Conservation (phyloP, 2,888 invertebrate species). For the Xylota sylvarum region DNA sequence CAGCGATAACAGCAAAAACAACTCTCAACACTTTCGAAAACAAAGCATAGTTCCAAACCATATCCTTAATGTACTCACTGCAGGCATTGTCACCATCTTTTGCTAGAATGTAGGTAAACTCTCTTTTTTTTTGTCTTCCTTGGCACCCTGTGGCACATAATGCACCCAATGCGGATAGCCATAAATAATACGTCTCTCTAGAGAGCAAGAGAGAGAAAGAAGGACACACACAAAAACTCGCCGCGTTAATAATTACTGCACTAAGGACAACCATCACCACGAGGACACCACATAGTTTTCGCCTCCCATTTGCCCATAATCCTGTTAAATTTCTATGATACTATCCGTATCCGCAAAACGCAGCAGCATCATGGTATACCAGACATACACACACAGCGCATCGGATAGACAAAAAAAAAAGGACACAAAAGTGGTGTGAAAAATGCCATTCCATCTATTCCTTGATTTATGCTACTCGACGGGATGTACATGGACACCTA, state of each 20-base stretch:
- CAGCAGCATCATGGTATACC: constrained; percentile 26
- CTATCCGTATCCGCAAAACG: constrained; percentile 46
- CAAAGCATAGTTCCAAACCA: constrained; percentile 60
- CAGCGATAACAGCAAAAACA: constrained; percentile 47
- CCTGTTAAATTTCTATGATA: constrained; percentile 53
- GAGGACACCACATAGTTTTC: constrained; percentile 31
- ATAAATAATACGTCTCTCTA: constrained; percentile 68
- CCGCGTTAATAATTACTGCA: constrained; percentile 73
- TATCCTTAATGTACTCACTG: constrained; percentile 73
- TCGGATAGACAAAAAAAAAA: constrained; percentile 8
- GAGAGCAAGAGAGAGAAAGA: constrained; percentile 21
- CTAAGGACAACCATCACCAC: constrained; percentile 58
- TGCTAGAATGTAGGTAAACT: constrained; percentile 6
- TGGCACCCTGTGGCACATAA: constrained; percentile 67
- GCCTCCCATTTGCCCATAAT: constrained; percentile 28
- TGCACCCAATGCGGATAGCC: constrained; percentile 70
- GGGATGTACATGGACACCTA: constrained; percentile 62
- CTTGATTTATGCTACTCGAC: constrained; percentile 63
- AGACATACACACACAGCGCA: neutral
- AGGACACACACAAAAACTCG: constrained; percentile 56
- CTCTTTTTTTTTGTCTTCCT: constrained; percentile 34
- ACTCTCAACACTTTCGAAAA: constrained; percentile 47
- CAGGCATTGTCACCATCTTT: constrained; percentile 66
- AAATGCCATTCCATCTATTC: constrained; percentile 43
- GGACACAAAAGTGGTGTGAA: constrained; percentile 45